Base-by-base conservation (phyloP, 23 tunicate genomes). In the Halocynthia aurantium region DNA sequence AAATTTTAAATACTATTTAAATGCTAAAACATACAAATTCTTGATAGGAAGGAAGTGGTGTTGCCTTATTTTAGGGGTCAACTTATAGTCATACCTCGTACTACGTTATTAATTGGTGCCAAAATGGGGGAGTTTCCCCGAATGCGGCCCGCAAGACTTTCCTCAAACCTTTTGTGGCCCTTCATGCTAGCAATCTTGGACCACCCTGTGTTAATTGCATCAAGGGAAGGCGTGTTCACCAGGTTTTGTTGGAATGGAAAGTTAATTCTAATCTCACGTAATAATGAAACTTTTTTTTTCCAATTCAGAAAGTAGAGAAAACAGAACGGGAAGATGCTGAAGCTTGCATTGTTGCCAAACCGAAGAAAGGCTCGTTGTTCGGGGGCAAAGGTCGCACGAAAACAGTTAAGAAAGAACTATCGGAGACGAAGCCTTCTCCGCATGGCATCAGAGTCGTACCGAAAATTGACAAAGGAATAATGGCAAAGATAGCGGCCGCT, bases 281-380 rank as follows among this genome's bases (percentile, higher is more conserved):
- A 19, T 67, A 49, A 67, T 67, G 72, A 67, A 0, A 67, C 72
- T 67, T 58, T 67, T 20, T 67, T 20, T 67, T 20, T 67, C 15
- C 64, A 58, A 15, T 72, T 6, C 72, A 91, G 97, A 91, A 81
- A 85, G 90, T 91, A 51, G 97, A 91, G 66, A 49, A 72, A 55
- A 84, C 82, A n/a, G 97, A 91, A 65, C 76, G 84, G 7, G 90
- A 91, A 53, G 97, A 91, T 18, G 86, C 86, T 8, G 71, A 9
- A 61, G 75, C 87, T 74, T 73, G 81, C 8, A 21, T 73, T 6
- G 62, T 52, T 11, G 77, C 22, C 12, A 77, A 57, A 44, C 50
- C 64, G 60, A 81, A 81, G 71, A 82, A 87, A 52, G 63, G 72
- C 40, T 10, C 60, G 8, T 51, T 73, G 22, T 71, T 72, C 55